Conservation (phyloP, 1,140 invertebrate genomes). For the Cephus cinctus region DNA sequence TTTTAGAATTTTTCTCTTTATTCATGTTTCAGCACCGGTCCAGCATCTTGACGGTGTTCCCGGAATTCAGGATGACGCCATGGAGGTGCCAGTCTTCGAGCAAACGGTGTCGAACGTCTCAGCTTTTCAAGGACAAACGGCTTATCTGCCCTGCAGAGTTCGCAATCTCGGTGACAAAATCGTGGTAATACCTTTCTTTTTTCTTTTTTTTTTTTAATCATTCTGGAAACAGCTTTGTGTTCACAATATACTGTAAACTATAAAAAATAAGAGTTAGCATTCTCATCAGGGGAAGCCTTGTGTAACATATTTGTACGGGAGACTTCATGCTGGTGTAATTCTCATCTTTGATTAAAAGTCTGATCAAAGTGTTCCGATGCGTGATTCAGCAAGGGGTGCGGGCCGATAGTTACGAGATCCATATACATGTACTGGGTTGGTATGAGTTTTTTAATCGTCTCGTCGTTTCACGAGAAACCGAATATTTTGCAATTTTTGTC, state of each 20-base stretch:
- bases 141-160: slow-evolving; percentile 63
- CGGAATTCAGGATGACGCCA: slow-evolving; percentile 30
- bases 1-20: slow-evolving; percentile 16
- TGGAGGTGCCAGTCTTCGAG: slow-evolving; percentile 43
- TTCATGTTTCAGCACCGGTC: slow-evolving; percentile 36
- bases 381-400: too few relatives aligned
- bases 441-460: too few relatives aligned
- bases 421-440: too few relatives aligned
- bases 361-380: not conserved
- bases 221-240: not conserved
- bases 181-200: slow-evolving; percentile 58
- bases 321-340: too few relatives aligned
- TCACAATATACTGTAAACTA: not conserved
- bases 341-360: too few relatives aligned
- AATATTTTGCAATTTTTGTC: too few relatives aligned
- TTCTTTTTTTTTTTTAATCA: not conserved
- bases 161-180: slow-evolving; percentile 63
- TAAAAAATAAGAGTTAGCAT: too few relatives aligned
- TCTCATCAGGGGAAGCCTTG: too few relatives aligned
- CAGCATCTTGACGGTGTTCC: slow-evolving; percentile 30
- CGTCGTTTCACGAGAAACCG: too few relatives aligned
- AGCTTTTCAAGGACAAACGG: slow-evolving; percentile 59
- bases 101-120: slow-evolving; percentile 55
- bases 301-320: too few relatives aligned
- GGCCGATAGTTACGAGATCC: too few relatives aligned